Evolutionary conservation across 1,140 invertebrate genomes (phyloP), one percentile per base, ranked within the genome.

Genomic region (Fopius arisanus): DNA sequence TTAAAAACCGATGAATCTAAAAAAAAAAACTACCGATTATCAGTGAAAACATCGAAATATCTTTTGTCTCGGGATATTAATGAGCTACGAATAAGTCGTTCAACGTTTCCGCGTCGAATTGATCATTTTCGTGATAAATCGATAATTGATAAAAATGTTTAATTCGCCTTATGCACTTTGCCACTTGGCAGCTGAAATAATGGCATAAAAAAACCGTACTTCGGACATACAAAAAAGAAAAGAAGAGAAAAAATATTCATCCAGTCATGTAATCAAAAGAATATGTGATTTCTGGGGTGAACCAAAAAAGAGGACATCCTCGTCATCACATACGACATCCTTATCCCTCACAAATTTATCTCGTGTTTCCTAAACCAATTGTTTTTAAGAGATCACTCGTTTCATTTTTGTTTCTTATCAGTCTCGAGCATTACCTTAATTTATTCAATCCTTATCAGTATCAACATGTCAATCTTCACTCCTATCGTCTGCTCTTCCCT

Each of bases 361-460:
- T 26, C 6, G 23, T 59, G 19, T 26, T 59, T 59, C 54, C 54
- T 59, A 26, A 59, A 1, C 54, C 65, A 73, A 63, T 54, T 59
- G 28, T 67, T 31, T 67, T 67, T 51, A 48, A 59, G 54, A 59
- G 54, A 59, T 59, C 54, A 59, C 54, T 59, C 54, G 54, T 59
- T 59, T 59, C 54, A 59, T 59, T 59, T 59, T 59, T 59, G 54
- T 59, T 59, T 59, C 54, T 59, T 59, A 59, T 59, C 54, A 59
- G 54, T 59, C 54, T 59, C 54, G 54, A 59, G 54, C 54, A 59
- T 59, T 59, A 59, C 21, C 54, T 59, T 59, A 59, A 59, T 59
- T 59, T 26, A 59, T 59, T 48, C 54, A 59, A 59, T 59, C 54
- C 23, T 59, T 28, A 26, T 19, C 54, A 59, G 6, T 31, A 48